Base-by-base conservation (phyloP, 2,888 invertebrate species). In the Trypoxylon attenuatum region DNA sequence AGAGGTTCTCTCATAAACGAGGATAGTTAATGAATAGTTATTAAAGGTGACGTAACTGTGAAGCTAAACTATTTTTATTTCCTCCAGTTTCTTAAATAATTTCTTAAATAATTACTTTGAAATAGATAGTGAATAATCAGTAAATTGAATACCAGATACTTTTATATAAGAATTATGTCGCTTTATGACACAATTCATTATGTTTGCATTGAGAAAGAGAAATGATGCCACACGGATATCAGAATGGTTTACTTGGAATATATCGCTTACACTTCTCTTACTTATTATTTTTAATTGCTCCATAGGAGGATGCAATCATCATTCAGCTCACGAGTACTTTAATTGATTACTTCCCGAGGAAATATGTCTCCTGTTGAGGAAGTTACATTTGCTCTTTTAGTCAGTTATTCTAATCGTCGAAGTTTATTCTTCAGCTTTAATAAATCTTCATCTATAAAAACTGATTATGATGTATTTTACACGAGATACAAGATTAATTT, bases 301-400 rank as follows among this genome's bases (percentile, higher is more conserved):
- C 49, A 38, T 46, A 19, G 57, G 41, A 29, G 56, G 57, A 57
- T 57, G 53, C 43, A 29, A 39, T 57, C 62, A 54, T 69, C 68
- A 27, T 50, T 69, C 62, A 69, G 56, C 53, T n/a, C 22, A 49
- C 46, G 33, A 47, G 69, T 33, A 39, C 50, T 69, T 62, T 51
- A 68, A 69, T 69, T 69, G 68, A 46, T 62, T 51, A 69, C 68
- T 69, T 69, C 68, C 68, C 69, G 68, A 57, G 61, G 22, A 42
- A 45, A 29, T 41, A 27, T 29, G 42, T 61, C 45, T 55, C 19
- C 16, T 25, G 46, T 41, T 42, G 18, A 3, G n/a, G n/a, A n/a
- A n/a, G n/a, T n/a, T n/a, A n/a, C n/a, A n/a, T n/a, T n/a, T n/a
- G n/a, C n/a, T n/a, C n/a, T n/a, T n/a, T n/a, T n/a, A n/a, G n/a